phyloP scores from a whole-genome alignment of 2,113 vertebrate genomes.

The Pluvianellus socialis region DNA sequence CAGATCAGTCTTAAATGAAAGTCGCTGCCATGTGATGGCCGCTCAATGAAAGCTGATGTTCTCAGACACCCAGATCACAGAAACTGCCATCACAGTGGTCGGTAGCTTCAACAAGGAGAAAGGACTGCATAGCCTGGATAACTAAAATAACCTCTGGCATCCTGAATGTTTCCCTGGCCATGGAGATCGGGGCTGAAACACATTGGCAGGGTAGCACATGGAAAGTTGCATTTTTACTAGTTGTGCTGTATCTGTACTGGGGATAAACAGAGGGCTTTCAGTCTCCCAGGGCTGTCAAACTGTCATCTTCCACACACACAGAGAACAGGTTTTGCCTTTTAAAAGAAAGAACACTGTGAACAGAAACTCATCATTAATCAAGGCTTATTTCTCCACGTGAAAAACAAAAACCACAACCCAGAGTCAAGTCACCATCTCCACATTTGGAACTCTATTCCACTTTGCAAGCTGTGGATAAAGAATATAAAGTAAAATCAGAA shows the following conservation, averaged over 20 bases:
- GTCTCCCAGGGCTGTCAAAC: conserved; percentile 56
- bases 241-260: neutral
- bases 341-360: conserved; percentile 57
- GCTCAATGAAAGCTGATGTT: neutral
- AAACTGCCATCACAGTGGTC: neutral
- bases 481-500: conserved; percentile 42
- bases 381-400: neutral
- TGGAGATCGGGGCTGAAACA: neutral
- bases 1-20: neutral
- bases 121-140: neutral
- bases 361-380: conserved; percentile 62
- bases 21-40: neutral
- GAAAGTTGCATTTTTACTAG: conserved; percentile 3
- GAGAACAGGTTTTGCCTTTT: conserved; percentile 60
- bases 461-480: conserved; percentile 44
- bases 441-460: conserved; percentile 49
- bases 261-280: conserved; percentile 56
- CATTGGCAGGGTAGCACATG: neutral
- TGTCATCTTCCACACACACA: conserved; percentile 14
- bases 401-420: neutral
- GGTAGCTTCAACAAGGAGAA: neutral
- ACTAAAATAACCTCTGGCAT: neutral
- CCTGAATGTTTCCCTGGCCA: neutral
- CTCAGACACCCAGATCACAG: neutral
- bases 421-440: conserved; percentile 27